Conservation (phyloP, 2,113 vertebrate genomes). For the Apteryx mantelli region DNA sequence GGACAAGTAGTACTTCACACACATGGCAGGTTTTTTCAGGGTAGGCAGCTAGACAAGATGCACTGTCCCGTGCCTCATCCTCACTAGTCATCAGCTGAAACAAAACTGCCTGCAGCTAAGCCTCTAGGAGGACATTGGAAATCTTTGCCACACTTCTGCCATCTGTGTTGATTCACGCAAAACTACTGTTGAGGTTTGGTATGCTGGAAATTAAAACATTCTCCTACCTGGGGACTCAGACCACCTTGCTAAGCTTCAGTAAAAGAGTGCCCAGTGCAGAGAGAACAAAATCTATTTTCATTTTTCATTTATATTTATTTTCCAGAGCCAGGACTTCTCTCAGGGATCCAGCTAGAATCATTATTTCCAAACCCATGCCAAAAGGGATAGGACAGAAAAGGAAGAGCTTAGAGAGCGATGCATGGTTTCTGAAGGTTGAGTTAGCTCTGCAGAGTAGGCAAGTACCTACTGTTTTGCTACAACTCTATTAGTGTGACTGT, state of each 20-base stretch:
- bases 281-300: background rate
- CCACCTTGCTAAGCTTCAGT: background rate
- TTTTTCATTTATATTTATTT: background rate
- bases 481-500: conserved; percentile 11
- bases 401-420: background rate
- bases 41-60: background rate
- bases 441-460: background rate
- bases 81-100: background rate
- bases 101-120: conserved; percentile 17
- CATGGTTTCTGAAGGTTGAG: background rate
- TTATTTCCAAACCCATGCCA: background rate
- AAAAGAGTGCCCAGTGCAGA: background rate
- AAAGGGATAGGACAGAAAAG: background rate
- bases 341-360: background rate
- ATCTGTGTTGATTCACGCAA: conserved; percentile 12
- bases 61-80: background rate
- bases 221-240: background rate
- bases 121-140: background rate
- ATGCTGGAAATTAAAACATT: background rate
- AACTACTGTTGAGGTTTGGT: background rate
- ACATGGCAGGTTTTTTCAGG: background rate
- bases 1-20: background rate
- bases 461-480: background rate
- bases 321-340: background rate
- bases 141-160: conserved; percentile 15